phyloP scores from a whole-genome alignment of 2,113 vertebrate species.

The Myotis lucifugus region DNA sequence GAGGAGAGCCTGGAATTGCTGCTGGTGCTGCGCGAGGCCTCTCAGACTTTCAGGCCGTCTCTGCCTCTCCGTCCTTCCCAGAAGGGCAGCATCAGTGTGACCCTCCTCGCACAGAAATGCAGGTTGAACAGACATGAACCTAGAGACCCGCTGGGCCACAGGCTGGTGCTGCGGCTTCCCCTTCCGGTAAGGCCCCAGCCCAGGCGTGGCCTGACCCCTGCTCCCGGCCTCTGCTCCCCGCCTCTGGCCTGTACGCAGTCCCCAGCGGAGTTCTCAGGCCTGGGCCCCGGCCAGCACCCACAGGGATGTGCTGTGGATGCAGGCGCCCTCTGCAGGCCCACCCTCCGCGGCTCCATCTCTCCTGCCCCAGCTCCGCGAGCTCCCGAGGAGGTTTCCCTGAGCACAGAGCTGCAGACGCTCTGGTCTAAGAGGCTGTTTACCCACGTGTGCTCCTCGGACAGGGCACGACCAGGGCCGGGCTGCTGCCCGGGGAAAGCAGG shows the following conservation, averaged over 20 bases:
- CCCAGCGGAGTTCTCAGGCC: rapidly evolving
- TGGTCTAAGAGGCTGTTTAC: not conserved
- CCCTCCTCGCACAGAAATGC: rapidly evolving
- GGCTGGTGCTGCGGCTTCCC: not conserved
- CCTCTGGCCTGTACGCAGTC: too few species aligned
- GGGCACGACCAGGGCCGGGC: not conserved
- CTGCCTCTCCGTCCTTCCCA: not conserved
- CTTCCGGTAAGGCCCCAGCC: not conserved
- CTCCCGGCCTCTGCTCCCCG: not conserved
- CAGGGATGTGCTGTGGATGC: not conserved
- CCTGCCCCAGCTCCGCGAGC: not conserved
- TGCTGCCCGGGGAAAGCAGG: not conserved
- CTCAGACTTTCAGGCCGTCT: not conserved
- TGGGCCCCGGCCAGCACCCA: rapidly evolving
- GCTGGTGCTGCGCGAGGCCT: not conserved
- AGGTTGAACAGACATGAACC: too few species aligned
- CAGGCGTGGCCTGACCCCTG: rapidly evolving
- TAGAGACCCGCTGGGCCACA: not conserved
- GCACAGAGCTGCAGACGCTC: not conserved
- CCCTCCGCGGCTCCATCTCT: not conserved
- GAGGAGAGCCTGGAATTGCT: rapidly evolving
- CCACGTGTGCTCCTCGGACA: not conserved
- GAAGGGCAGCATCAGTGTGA: not conserved
- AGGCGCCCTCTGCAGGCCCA: too few species aligned
- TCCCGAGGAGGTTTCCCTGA: not conserved